Conservation (phyloP, 2,888 invertebrate genomes). For the Stictocephala bisonia region DNA sequence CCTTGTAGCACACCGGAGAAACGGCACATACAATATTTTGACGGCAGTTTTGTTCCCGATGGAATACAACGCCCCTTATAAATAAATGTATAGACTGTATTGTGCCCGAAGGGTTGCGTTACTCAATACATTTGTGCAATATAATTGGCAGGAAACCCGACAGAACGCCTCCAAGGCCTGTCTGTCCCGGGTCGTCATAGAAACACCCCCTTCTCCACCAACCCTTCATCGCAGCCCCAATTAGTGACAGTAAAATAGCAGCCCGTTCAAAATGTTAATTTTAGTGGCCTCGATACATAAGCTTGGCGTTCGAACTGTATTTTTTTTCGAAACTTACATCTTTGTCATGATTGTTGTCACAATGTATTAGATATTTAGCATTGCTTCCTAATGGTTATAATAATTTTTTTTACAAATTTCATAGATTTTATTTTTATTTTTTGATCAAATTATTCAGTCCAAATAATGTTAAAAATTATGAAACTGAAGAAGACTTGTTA, state of each 20-base stretch:
- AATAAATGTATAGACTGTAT: slow-evolving; percentile 37
- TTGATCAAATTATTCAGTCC: too few species aligned
- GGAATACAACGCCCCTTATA: slow-evolving; percentile 35
- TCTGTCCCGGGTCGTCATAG: slow-evolving; percentile 25
- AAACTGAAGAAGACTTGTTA: too few species aligned
- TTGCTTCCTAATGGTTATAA: too few species aligned
- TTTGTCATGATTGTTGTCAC: too few species aligned
- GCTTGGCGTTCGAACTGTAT: too few species aligned
- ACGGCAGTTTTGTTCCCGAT: slow-evolving; percentile 23
- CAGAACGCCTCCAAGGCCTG: slow-evolving; percentile 23
- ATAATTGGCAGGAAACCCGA: slow-evolving; percentile 47
- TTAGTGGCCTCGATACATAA: slow-evolving; percentile 23
- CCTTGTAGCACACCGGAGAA: slow-evolving; percentile 36
- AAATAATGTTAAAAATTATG: too few species aligned
- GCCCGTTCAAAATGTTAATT: slow-evolving; percentile 29
- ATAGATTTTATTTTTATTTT: too few species aligned
- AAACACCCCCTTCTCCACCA: background rate
- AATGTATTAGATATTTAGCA: too few species aligned
- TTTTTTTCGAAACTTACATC: too few species aligned
- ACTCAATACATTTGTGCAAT: slow-evolving; percentile 35
- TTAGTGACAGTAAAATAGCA: slow-evolving; percentile 39
- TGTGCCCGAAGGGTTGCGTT: slow-evolving; percentile 26
- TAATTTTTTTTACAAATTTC: too few species aligned
- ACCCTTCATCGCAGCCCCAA: slow-evolving; percentile 12
- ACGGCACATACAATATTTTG: slow-evolving; percentile 22